phyloP scores from a whole-genome alignment of 2,797 vertebrate species.

The Lerista edwardsae region DNA sequence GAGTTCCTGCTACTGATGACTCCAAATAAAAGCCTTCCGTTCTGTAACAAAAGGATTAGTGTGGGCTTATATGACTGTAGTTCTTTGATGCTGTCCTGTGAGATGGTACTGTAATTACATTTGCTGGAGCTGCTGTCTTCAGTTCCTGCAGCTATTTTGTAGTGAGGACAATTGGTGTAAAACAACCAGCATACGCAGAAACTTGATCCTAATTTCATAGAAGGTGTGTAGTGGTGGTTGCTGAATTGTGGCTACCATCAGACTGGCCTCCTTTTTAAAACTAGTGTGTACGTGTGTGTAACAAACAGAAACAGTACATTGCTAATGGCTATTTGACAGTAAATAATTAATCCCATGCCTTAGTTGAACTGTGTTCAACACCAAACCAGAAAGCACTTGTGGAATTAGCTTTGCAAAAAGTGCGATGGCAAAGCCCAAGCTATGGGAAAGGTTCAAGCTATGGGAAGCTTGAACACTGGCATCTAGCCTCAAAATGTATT shows the following conservation, averaged over 20 bases:
- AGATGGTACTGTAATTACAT: conserved; percentile 58
- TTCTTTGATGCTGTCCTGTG: conserved; percentile 59
- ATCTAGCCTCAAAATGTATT: not conserved
- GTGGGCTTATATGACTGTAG: conserved; percentile 35
- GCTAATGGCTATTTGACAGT: not conserved
- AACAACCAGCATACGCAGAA: conserved; percentile 22
- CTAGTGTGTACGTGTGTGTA: not conserved
- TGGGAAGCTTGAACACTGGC: not conserved
- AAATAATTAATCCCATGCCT: not conserved
- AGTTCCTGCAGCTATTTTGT: conserved; percentile 11
- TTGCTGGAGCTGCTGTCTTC: conserved; percentile 56
- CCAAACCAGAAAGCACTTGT: not conserved
- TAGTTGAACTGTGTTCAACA: not conserved
- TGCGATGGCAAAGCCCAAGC: not conserved
- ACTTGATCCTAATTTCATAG: conserved; percentile 20
- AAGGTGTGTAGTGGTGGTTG: not conserved
- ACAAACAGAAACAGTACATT: too few relatives aligned
- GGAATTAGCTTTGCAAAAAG: not conserved
- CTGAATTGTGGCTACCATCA: not conserved
- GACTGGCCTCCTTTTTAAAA: not conserved
- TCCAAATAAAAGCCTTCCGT: conserved; percentile 54
- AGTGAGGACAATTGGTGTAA: conserved; percentile 45
- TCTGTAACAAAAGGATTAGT: conserved; percentile 52
- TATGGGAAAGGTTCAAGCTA: too few relatives aligned
- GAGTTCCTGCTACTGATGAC: conserved; percentile 29